Evolutionary conservation across 2,113 vertebrate species (phyloP), one percentile per base, ranked within the genome.

Genomic region (Aegithalos caudatus): DNA sequence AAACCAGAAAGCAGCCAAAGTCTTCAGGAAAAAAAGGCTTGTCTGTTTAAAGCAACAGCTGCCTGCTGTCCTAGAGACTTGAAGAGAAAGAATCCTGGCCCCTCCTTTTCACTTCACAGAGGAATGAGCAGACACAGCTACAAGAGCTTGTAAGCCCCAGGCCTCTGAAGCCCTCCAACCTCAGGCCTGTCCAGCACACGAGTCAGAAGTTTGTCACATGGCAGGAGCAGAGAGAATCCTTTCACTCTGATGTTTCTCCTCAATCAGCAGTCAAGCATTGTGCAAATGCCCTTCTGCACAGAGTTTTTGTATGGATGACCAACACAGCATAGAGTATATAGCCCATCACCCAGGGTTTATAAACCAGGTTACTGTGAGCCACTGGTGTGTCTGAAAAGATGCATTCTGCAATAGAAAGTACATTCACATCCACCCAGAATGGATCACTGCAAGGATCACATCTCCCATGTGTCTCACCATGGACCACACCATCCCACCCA

Each of bases 141-240:
- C 24, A 47, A 33, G 29, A 73, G 14, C 33, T 79, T 38, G n/a
- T 15, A 45, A 66, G 11, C 10, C 42, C 24, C 42, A 66, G 28
- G 16, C 1, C 22, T 18, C 37, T 31, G 28, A 45, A 65, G 33
- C 9, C 33, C 58, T 44, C 10, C 48, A 66, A 0, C 14, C 38
- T 77, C 9, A 2, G 7, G 1, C 28, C 31, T 4, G 0, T 21
- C 57, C 72, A 60, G 48, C 58, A 86, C 23, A 27, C 0, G 1
- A 31, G 54, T 72, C 44, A 37, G 29, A 33, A 31, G 35, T 20
- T 1, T 83, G 53, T 22, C 17, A 9, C 20, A 9, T 0, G 23
- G 14, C 67, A 71, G n/a, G 56, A 64, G 53, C 44, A 71, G 48
- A 28, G 9, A 33, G 40, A 80, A 77, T 10, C 17, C 27, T 48